A percentile compares a stretch with the other conserved stretches of the same genome.
Evolutionary conservation across 35 echinoderm and acorn worm genomes (phyloP).

Genomic region (Lytechinus pictus): DNA sequence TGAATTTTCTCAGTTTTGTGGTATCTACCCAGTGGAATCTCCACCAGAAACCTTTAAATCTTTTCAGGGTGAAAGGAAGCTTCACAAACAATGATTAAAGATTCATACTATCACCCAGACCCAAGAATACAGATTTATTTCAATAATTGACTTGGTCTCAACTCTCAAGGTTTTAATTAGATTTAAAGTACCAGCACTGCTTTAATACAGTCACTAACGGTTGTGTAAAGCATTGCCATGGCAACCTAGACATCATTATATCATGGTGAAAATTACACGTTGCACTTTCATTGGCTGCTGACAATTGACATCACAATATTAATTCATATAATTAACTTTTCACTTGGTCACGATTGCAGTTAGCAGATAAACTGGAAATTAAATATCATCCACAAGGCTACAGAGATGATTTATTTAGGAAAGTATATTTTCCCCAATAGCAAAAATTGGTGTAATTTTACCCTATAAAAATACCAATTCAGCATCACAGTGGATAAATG

Average conservation of each 20-base stretch:
- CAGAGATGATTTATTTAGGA: no score
- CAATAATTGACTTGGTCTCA: not conserved
- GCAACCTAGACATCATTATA: not conserved
- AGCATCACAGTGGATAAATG: no score
- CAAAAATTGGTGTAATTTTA: no score
- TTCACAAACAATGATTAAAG: not conserved
- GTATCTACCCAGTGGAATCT: not conserved
- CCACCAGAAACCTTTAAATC: not conserved
- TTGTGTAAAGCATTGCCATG: not conserved
- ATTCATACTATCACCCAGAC: not conserved
- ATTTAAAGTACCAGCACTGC: not conserved
- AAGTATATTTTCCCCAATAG: no score
- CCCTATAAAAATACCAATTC: no score
- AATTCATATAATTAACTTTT: no score
- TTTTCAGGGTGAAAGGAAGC: not conserved
- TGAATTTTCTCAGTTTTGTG: not conserved
- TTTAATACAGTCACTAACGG: not conserved
- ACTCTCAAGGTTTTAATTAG: not conserved
- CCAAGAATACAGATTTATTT: not conserved
- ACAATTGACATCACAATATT: no score
- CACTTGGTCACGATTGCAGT: no score
- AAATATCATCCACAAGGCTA: no score
- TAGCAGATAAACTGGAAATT: no score
- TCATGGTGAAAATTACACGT: no score
- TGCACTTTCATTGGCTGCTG: no score